phyloP scores from a whole-genome alignment of 2,888 invertebrate species.

The Lymantria dispar region DNA sequence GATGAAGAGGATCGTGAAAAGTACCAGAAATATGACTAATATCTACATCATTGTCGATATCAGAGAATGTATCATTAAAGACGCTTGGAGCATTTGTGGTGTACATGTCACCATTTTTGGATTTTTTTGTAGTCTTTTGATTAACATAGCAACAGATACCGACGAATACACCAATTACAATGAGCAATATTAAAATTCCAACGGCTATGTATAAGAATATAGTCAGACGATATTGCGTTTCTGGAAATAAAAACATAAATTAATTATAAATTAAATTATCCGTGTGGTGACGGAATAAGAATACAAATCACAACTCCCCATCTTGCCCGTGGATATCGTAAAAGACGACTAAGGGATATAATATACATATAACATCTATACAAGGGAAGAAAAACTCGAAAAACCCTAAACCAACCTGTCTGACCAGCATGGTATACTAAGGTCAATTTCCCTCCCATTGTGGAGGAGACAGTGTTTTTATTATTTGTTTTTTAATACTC shows the following conservation, averaged over 20 bases:
- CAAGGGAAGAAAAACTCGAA: too few relatives aligned
- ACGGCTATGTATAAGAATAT: constrained; percentile 50
- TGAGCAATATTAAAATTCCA: constrained; percentile 41
- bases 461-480: too few relatives aligned
- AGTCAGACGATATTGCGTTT: constrained; percentile 23
- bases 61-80: constrained; percentile 68
- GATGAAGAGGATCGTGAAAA: constrained; percentile 72
- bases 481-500: too few relatives aligned
- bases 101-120: constrained; percentile 74
- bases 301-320: too few relatives aligned
- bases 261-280: background rate
- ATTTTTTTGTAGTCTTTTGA: constrained; percentile 43
- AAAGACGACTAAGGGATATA: too few relatives aligned
- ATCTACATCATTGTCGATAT: constrained; percentile 71
- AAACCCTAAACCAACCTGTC: too few relatives aligned
- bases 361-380: too few relatives aligned
- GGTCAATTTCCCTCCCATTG: too few relatives aligned
- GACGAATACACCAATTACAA: constrained; percentile 41
- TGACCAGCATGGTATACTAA: too few relatives aligned
- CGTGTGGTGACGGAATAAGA: too few relatives aligned
- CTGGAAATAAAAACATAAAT: constrained; percentile 39
- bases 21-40: constrained; percentile 74
- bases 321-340: too few relatives aligned
- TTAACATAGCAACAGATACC: constrained; percentile 53
- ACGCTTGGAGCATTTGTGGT: constrained; percentile 72